phyloP scores from a whole-genome alignment of 2,888 invertebrate genomes.

The Ectemnius lituratus region DNA sequence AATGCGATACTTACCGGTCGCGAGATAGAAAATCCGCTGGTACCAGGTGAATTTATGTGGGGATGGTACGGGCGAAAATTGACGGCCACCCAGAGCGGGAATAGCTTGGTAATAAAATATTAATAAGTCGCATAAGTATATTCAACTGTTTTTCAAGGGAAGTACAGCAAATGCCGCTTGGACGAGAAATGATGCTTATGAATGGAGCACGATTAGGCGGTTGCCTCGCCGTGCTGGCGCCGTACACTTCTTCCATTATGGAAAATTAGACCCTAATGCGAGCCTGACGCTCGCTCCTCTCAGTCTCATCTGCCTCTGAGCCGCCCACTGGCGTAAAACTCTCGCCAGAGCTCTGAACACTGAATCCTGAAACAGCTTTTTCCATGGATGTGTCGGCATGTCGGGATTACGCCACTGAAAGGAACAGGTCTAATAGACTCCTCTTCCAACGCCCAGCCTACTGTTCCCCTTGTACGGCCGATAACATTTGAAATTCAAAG shows the following conservation, averaged over 20 bases:
- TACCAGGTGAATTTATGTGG: background rate
- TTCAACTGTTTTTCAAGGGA: no score
- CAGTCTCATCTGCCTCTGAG: constrained; percentile 22
- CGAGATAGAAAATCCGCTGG: no score
- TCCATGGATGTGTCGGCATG: no score
- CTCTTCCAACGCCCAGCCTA: constrained; percentile 29
- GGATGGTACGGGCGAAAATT: background rate
- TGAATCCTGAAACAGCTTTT: no score
- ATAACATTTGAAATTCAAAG: constrained; percentile 75
- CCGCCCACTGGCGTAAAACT: constrained; percentile 48
- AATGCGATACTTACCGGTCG: no score
- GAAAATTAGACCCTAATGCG: constrained; percentile 68
- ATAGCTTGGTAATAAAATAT: no score
- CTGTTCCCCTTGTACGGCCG: constrained; percentile 41
- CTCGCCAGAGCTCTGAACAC: background rate
- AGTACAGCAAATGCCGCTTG: no score
- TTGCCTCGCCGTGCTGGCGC: constrained; percentile 65
- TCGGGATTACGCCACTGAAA: constrained; percentile 42
- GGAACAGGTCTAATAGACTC: constrained; percentile 52
- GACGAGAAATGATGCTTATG: constrained; percentile 54
- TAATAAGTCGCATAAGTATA: no score
- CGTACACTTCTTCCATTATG: constrained; percentile 68
- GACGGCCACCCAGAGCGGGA: background rate
- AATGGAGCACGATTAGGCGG: constrained; percentile 67
- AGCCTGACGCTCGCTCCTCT: constrained; percentile 47